Evolutionary conservation across 1,140 invertebrate genomes (phyloP).

Genomic region (Drosophila subobscura): DNA sequence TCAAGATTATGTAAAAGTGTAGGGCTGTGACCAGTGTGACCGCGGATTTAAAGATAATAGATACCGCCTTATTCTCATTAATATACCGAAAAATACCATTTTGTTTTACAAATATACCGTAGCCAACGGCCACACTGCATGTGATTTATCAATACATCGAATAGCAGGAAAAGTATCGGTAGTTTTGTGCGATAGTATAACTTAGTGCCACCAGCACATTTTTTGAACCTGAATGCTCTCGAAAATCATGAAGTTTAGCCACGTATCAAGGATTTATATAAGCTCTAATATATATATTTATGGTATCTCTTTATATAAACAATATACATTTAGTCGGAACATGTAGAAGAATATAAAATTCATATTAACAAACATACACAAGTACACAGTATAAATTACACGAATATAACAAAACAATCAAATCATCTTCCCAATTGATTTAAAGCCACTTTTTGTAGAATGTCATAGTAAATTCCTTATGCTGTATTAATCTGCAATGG

Average conservation of each 20-base stretch:
- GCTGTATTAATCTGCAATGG: conserved; percentile 78
- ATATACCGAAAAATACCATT: no score
- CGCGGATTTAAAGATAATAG: not conserved
- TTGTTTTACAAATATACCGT: not conserved
- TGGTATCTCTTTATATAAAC: conserved; percentile 50
- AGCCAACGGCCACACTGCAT: not conserved
- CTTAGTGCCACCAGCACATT: no score
- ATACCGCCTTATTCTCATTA: not conserved
- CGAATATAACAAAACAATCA: conserved; percentile 69
- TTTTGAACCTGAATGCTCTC: not conserved
- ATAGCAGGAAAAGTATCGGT: not conserved
- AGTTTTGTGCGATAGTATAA: not conserved
- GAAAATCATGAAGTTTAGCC: not conserved
- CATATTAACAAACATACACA: conserved; percentile 67
- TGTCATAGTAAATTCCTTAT: conserved; percentile 67
- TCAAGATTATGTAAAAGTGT: conserved; percentile 78
- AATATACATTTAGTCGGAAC: conserved; percentile 54
- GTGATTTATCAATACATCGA: no score
- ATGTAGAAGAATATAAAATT: conserved; percentile 47
- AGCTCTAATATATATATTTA: conserved; percentile 59
- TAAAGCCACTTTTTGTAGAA: conserved; percentile 73
- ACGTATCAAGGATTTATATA: conserved; percentile 27
- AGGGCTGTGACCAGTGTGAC: conserved; percentile 22
- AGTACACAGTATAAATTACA: conserved; percentile 71
- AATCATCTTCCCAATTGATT: conserved; percentile 54